Evolutionary conservation across 92 coral and sea anemone genomes (phyloP), one percentile per base, ranked within the genome.

Genomic region (Epizoanthus stellaris): DNA sequence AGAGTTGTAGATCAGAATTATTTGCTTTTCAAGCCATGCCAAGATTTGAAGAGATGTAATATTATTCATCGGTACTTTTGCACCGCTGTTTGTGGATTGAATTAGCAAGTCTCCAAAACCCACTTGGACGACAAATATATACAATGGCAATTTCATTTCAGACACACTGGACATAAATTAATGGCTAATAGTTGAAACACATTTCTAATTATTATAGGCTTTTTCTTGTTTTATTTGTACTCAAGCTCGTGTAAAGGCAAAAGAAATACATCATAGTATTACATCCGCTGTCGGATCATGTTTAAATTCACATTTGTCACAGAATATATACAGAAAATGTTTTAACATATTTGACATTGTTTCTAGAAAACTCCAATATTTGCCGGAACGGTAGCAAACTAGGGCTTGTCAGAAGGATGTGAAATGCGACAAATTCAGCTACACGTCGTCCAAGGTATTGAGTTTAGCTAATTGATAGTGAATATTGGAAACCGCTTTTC

Each of bases 131-230:
- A 8, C 45, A 12, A 36, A 68, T 19, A 17, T 21, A 68, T 11
- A 68, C 73, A 68, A 38, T 34, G 73, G 4, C 73, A 43, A 39
- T 68, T 38, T 38, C 73, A 68, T 68, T 68, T 68, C 73, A 68
- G 10, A 11, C 14, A 52, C 14, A 52, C 56, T 52, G 56, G 12
- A 52, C 54, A 52, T 52, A 52, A 52, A 52, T 52, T 52, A 52
- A 52, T 52, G 14, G 3, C 56, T 52, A 9, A 52, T 10, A 52
- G 56, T 52, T 52, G 12, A 52, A 52, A 52, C 56, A 13, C 42
- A 38, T 40, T 68, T 43, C 34, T 17, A 68, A 43, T 20, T 61
- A n/a, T n/a, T 68, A 64, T 43, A 10, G 4, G 13, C 67, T 43
- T 21, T 63, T 16, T 19, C 8, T 68, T 68, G 49, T 6, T 68